A percentile compares a stretch with the other conserved stretches of the same genome.
phyloP scores from a whole-genome alignment of 2,888 invertebrate genomes.

The Hipparchia sbordonii region DNA sequence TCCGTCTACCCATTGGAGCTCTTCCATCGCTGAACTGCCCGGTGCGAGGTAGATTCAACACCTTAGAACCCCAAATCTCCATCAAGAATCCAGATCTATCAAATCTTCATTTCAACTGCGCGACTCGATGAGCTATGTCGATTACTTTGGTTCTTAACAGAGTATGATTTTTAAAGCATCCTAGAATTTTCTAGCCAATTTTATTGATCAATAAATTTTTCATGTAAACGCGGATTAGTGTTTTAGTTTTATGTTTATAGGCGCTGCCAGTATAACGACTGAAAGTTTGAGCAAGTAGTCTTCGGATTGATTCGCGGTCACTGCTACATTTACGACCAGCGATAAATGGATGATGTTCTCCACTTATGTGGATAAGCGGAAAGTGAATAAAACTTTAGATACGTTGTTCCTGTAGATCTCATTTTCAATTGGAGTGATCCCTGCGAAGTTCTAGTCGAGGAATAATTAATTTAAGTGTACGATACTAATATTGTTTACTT shows the following conservation, averaged over 20 bases:
- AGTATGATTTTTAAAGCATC: too few relatives aligned
- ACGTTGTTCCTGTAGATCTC: constrained; percentile 35
- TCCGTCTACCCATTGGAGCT: too few relatives aligned
- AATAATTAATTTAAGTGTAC: constrained; percentile 27
- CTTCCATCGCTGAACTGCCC: too few relatives aligned
- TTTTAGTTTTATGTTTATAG: not conserved
- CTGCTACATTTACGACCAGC: constrained; percentile 9
- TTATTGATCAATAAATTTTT: too few relatives aligned
- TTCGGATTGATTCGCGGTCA: not conserved
- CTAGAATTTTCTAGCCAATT: too few relatives aligned
- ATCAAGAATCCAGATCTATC: too few relatives aligned
- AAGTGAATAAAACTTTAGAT: constrained; percentile 42
- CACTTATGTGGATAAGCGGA: constrained; percentile 39
- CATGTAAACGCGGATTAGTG: too few relatives aligned
- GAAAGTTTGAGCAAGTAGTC: constrained; percentile 5
- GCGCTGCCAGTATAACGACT: not conserved
- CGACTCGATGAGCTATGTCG: too few relatives aligned
- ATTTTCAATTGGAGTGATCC: constrained; percentile 37
- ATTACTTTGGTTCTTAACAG: too few relatives aligned
- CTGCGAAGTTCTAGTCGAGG: constrained; percentile 22
- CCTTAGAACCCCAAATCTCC: too few relatives aligned
- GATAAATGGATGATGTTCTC: constrained; percentile 33
- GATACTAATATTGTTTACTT: not conserved
- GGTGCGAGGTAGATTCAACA: too few relatives aligned
- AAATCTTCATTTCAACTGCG: too few relatives aligned